phyloP scores from a whole-genome alignment of 2,113 vertebrate genomes.

The Rissa tridactyla region DNA sequence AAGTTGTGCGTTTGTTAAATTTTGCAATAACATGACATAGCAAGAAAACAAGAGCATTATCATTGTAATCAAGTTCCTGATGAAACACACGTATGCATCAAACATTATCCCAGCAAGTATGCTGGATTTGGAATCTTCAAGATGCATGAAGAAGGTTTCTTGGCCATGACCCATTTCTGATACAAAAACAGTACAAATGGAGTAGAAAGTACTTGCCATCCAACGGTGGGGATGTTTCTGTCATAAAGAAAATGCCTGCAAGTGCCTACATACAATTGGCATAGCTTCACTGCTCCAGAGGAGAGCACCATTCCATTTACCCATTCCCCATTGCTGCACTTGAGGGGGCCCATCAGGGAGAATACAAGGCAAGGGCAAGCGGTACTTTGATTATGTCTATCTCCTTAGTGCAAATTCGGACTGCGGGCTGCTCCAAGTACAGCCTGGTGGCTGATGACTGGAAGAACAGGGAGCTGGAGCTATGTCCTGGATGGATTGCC shows the following conservation, averaged over 20 bases:
- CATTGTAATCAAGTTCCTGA: not conserved
- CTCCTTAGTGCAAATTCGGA: not conserved
- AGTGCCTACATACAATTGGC: accelerated
- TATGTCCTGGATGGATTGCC: too few species aligned
- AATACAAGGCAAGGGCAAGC: not conserved
- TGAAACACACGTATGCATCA: not conserved
- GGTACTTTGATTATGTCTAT: not conserved
- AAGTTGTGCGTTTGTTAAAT: not conserved
- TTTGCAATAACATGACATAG: not conserved
- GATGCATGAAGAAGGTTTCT: not conserved
- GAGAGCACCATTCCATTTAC: not conserved
- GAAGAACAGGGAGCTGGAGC: not conserved
- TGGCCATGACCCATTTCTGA: not conserved
- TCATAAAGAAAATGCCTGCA: not conserved
- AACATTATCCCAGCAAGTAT: not conserved
- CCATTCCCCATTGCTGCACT: not conserved
- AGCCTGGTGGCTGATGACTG: not conserved
- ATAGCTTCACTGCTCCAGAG: not conserved
- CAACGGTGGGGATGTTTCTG: not conserved
- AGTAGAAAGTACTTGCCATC: not conserved
- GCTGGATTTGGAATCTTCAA: not conserved
- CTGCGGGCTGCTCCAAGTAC: not conserved
- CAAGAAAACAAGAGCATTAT: not conserved
- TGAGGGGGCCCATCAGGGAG: accelerated
- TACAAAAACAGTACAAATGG: not conserved